phyloP scores from a whole-genome alignment of 2,797 vertebrate species.

The Sebastes itinus region DNA sequence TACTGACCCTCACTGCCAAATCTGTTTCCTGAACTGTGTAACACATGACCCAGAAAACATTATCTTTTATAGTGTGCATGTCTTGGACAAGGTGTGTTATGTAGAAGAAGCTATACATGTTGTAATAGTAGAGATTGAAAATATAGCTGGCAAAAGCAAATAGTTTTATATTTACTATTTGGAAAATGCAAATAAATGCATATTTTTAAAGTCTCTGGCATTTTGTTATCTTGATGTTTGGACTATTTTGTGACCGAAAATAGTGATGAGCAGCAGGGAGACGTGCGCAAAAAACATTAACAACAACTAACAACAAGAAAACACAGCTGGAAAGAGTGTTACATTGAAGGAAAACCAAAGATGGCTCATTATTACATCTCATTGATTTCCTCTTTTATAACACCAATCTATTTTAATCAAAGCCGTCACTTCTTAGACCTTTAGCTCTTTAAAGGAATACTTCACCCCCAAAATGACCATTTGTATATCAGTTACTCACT shows the following conservation, averaged over 20 bases:
- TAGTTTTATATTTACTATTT: not conserved
- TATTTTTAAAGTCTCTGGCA: not conserved
- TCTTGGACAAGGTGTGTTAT: not conserved
- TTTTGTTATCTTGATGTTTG: not conserved
- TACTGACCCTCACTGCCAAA: not conserved
- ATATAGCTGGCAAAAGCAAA: not conserved
- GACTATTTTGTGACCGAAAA: not conserved
- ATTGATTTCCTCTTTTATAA: constrained; percentile 3
- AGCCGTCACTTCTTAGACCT: not conserved
- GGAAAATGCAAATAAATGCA: not conserved
- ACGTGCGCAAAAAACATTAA: not conserved
- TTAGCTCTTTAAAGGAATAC: not conserved
- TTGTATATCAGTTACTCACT: not conserved
- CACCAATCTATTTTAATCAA: not conserved
- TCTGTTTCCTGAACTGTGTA: not conserved
- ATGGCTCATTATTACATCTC: not conserved
- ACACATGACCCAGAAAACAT: not conserved
- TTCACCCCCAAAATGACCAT: not conserved
- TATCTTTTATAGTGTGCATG: not conserved
- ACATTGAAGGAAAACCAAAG: not conserved
- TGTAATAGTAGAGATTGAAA: not conserved
- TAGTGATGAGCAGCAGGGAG: not conserved
- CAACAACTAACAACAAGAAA: not conserved
- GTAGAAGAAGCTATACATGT: not conserved
- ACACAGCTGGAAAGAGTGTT: not conserved